Evolutionary conservation across 2,797 vertebrate genomes (phyloP).

Genomic region (Strix occidentalis): DNA sequence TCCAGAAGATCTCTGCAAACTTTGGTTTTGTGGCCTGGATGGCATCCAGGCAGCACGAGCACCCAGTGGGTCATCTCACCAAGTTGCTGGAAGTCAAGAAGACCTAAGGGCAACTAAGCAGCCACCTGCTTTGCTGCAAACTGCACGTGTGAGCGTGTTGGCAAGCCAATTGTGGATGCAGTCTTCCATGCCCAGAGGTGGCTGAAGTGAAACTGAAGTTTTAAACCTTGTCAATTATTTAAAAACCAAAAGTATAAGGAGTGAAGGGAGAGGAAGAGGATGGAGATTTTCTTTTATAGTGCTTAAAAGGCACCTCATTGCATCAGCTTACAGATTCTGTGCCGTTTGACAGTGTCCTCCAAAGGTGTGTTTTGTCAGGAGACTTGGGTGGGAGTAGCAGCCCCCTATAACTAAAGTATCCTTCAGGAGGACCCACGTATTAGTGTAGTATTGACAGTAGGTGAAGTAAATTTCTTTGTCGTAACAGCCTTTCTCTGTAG

Average conservation of each 20-base stretch:
- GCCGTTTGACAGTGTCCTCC: not conserved
- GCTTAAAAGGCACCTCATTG: not conserved
- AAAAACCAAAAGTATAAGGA: not conserved
- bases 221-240: not conserved
- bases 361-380: not conserved
- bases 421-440: not conserved
- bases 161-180: not conserved
- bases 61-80: not conserved
- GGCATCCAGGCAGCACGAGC: not conserved
- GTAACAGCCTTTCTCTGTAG: not conserved
- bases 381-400: not conserved
- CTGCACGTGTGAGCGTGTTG: accelerated
- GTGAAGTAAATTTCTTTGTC: not conserved
- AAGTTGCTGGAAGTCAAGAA: not conserved
- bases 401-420: not conserved
- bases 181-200: not conserved
- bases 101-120: not conserved
- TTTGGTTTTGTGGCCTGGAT: not conserved
- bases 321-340: not conserved
- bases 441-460: not conserved
- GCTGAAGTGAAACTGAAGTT: not conserved
- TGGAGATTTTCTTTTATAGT: not conserved
- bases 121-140: not conserved
- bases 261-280: not conserved
- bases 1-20: not conserved